Evolutionary conservation across 2,113 vertebrate genomes (phyloP).

Genomic region (Furnarius figulus): DNA sequence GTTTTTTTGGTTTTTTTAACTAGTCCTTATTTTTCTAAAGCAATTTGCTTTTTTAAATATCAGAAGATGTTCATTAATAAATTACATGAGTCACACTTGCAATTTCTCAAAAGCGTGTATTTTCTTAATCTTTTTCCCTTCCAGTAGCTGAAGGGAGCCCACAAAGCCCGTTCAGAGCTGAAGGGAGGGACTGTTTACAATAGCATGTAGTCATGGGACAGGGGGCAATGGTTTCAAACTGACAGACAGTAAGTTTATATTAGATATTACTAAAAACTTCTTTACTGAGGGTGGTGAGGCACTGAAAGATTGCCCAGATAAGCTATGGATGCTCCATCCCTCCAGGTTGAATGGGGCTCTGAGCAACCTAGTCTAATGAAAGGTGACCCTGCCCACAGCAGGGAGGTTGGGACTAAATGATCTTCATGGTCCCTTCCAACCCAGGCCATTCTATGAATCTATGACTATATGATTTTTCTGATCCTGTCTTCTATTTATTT

Average conservation of each 20-base stretch:
- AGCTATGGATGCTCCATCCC: neutral
- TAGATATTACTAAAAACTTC: neutral
- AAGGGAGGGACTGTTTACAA: neutral
- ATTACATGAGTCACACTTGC: neutral
- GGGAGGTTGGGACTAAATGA: neutral
- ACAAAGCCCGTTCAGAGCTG: too few relatives aligned
- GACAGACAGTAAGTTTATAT: neutral
- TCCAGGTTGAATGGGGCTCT: neutral
- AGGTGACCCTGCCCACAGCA: neutral
- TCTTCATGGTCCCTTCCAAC: neutral
- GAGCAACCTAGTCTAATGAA: neutral
- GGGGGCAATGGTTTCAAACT: neutral
- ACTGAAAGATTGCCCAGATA: neutral
- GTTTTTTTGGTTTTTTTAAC: rapidly evolving
- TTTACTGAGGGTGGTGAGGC: neutral
- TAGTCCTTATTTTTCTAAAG: neutral
- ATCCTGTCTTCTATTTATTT: neutral
- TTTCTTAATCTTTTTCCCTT: neutral
- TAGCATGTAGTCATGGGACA: neutral
- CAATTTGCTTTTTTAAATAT: neutral
- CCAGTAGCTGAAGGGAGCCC: neutral
- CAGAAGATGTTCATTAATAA: neutral
- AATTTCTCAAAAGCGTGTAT: neutral
- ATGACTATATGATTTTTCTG: neutral
- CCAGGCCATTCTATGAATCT: neutral